Evolutionary conservation across 1,140 invertebrate genomes (phyloP).

Genomic region (Paraescarpia echinospica): DNA sequence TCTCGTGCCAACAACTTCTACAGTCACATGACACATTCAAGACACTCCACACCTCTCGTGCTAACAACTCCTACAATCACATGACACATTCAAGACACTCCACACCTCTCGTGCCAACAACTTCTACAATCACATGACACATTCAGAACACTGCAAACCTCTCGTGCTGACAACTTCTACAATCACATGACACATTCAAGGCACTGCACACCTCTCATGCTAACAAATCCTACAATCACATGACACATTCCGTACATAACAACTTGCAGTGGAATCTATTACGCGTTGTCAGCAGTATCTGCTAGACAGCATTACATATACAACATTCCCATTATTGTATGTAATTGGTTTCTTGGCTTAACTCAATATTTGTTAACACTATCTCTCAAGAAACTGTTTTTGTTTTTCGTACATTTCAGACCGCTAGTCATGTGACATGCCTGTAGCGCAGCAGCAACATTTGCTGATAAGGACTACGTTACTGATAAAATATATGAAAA

Average conservation of each 20-base stretch:
- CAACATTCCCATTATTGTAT: background rate
- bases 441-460: no score
- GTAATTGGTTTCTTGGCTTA: no score
- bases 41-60: conserved; percentile 70
- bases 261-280: no score
- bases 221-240: conserved; percentile 51
- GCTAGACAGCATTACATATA: background rate
- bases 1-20: conserved; percentile 59
- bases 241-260: conserved; percentile 28
- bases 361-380: no score
- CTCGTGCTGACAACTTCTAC: conserved; percentile 58
- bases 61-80: conserved; percentile 54
- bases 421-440: no score
- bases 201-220: conserved; percentile 71
- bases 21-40: conserved; percentile 28
- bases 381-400: no score
- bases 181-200: conserved; percentile 26
- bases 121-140: conserved; percentile 44
- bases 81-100: conserved; percentile 62
- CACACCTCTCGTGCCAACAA: conserved; percentile 65
- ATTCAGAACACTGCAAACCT: conserved; percentile 71
- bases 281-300: background rate
- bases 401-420: no score
- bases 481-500: no score
- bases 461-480: no score